phyloP scores from a whole-genome alignment of 2,113 vertebrate genomes.

The Salvelinus namaycush region DNA sequence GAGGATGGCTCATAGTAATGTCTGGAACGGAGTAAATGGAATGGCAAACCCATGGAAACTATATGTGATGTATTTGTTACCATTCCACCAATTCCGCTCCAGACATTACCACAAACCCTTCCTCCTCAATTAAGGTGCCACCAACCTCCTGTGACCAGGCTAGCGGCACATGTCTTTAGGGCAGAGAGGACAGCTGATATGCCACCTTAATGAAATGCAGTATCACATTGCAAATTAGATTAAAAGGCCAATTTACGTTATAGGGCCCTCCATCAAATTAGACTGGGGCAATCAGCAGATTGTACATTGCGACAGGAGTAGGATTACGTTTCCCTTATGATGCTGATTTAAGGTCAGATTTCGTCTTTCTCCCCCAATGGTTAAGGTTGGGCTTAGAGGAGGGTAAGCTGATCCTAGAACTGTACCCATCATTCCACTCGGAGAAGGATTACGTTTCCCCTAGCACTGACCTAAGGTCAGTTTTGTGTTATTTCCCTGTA shows the following conservation, averaged over 20 bases:
- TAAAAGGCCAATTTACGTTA: slow-evolving; percentile 24
- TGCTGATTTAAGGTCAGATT: not conserved
- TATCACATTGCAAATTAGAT: slow-evolving; percentile 24
- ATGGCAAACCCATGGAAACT: no score
- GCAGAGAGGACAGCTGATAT: slow-evolving; percentile 38
- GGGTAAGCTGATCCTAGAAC: not conserved
- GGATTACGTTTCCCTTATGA: not conserved
- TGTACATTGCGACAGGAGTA: slow-evolving; percentile 15
- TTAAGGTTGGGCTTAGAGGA: not conserved
- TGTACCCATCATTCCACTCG: slow-evolving; percentile 7
- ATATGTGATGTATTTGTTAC: no score
- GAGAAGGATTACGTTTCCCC: not conserved
- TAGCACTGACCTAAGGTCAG: not conserved
- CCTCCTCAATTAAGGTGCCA: no score
- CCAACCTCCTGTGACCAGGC: not conserved
- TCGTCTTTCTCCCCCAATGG: no score
- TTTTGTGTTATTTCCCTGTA: not conserved
- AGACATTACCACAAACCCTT: no score
- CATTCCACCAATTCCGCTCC: no score
- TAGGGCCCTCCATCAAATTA: slow-evolving; percentile 48
- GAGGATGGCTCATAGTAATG: no score
- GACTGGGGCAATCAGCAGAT: slow-evolving; percentile 16
- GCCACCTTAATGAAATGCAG: slow-evolving; percentile 31
- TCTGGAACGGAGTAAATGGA: no score
- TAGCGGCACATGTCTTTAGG: not conserved